Evolutionary conservation across 2,113 vertebrate species (phyloP), one percentile per base, ranked within the genome.

Genomic region (Tyrannus savana): DNA sequence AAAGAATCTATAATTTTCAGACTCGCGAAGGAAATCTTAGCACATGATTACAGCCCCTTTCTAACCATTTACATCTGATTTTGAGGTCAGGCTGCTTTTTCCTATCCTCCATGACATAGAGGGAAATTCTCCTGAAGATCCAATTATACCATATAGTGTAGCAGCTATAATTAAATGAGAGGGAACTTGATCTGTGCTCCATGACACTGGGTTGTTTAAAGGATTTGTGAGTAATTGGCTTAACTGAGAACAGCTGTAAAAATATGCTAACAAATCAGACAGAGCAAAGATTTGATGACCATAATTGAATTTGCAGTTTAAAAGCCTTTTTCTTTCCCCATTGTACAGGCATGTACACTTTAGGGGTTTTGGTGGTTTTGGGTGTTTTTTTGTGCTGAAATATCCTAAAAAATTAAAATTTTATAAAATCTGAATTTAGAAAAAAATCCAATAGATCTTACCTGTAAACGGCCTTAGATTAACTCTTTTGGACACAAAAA

Each of bases 231-330:
- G 21, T 73, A 90, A 69, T 62, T 90, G 66, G 21, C 62, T 82
- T 84, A 90, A 78, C 69, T 58, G 64, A 71, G 50, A 90, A 82
- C 37, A 82, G 60, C n/a, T 71, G 66, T 63, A 90, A 92, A 85
- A 76, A 72, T 72, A 59, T 76, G 30, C n/a, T 50, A 73, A 59
- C 28, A 82, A 64, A 82, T 52, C 47, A 68, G 49, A 53, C 33
- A 55, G 53, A 66, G 19, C 56, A 58, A 79, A 84, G 52, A 39
- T 90, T 75, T 50, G 49, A 5, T 10, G 80, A 50, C 44, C 2
- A 3, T 31, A 56, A 75, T 18, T 1, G 1, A 76, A 68, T 84
- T 46, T 50, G 39, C 9, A 87, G 19, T 84, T 91, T 69, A 28
- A 58, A 78, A 64, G 31, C 39, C 4, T 66, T 62, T 46, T 75